Conservation (phyloP, 2,888 invertebrate species). For the Thelaira solivaga region DNA sequence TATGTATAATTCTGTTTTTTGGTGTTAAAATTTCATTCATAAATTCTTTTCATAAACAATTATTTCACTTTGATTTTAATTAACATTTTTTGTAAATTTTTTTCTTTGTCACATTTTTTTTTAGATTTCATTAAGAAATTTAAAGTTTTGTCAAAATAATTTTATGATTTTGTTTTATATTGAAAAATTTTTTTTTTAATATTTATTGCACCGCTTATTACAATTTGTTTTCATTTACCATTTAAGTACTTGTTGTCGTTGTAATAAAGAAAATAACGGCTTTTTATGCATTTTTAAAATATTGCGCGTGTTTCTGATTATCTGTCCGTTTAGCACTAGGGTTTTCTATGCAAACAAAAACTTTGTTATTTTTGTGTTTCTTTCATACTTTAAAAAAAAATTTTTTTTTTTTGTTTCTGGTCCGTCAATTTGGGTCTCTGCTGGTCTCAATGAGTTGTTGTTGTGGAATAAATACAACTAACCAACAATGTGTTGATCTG, state of each 20-base stretch:
- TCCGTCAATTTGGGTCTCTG: conserved; percentile 28
- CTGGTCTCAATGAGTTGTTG: conserved; percentile 46
- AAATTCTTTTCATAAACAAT: too few relatives aligned
- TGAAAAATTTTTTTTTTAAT: too few relatives aligned
- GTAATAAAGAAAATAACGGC: background rate
- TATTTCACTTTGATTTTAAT: too few relatives aligned
- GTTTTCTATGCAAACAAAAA: conserved; percentile 21
- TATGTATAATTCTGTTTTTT: too few relatives aligned
- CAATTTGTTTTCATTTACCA: conserved; percentile 8
- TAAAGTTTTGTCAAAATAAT: too few relatives aligned
- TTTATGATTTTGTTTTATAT: too few relatives aligned
- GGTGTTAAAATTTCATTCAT: too few relatives aligned
- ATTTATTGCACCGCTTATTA: too few relatives aligned
- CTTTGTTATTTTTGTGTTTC: conserved; percentile 27
- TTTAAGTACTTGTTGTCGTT: conserved; percentile 3
- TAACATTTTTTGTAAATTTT: too few relatives aligned
- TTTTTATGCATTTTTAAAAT: background rate
- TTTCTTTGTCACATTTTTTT: too few relatives aligned
- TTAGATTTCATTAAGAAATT: too few relatives aligned
- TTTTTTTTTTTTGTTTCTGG: background rate
- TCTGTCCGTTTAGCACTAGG: conserved; percentile 28
- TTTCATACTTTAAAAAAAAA: too few relatives aligned
- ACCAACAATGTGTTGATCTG: conserved; percentile 34
- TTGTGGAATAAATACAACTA: conserved; percentile 35
- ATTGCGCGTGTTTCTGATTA: conserved; percentile 27